Evolutionary conservation across 1,140 invertebrate species (phyloP), one percentile per base, ranked within the genome.

Genomic region (Zaprionus ghesquierei): DNA sequence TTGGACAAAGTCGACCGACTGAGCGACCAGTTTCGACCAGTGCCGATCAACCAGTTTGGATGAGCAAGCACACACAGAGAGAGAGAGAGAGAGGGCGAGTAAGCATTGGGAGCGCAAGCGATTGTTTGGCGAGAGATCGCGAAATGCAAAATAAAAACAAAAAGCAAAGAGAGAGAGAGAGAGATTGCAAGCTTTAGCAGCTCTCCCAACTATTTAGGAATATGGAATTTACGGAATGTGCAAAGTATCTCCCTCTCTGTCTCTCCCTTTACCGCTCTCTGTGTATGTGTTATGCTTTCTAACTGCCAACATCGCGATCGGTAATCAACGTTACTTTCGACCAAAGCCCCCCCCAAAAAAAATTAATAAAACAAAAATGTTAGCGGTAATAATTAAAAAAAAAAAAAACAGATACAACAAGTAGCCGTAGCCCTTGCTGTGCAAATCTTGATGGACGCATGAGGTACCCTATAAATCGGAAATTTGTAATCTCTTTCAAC

Each of bases 211-310:
- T 41, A 41, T 41, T 41, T 41, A 6, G 31, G 31, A 63, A 49
- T 60, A 64, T 69, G 80, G 80, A 76, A 84, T 82, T 82, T 73
- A 23, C 13, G 70, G 70, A 73, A 73, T 73, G 35, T 68, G 69
- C 53, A 54, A 54, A 29, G 35, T 38, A 38, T 38, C 12, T 23
- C 0, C 18, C 25, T 54, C 12, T 54, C 23, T 6, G 46, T 55
- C 38, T 25, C 35, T 8, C 5, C 13, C 12, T 13, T 13, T 38
- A 2, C 6, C 33, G 27, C 35, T 38, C n/a, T 38, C 35, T 31
- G 31, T 66, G n/a, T 53, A 41, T 69, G 76, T 81, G 81, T 62
- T 71, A 86, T 86, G 81, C 77, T 85, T 85, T 85, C 81, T 81
- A 85, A 85, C 81, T 75, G 78, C 69, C 18, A 76, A 50, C 73